Base-by-base conservation (phyloP, 2,888 invertebrate genomes). In the Caenorhabditis sulstoni region DNA sequence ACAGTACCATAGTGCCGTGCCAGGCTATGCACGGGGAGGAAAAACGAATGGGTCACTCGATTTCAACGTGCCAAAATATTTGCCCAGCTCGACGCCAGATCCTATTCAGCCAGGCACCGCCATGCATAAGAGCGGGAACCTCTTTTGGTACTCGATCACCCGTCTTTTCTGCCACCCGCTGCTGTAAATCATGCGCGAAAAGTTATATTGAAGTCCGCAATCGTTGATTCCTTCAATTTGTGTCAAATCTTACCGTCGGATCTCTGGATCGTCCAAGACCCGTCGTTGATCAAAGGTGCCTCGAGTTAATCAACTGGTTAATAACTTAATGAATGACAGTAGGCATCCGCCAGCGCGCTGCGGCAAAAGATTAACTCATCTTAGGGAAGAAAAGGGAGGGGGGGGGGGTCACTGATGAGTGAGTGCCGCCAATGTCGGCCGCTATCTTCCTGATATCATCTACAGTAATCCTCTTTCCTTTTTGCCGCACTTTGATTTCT, bases 291-390 rank as follows among this genome's bases (percentile, higher is more conserved):
- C 49, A 67, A 68, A 68, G 68, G 58, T 64, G 61, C 50, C 57
- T 45, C 22, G 55, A 76, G 75, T 68, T 76, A 77, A 66, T 77
- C 77, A 77, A 77, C 77, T 70, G 71, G 78, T 78, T 78, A 78
- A 77, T 71, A 71, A 66, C 71, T 70, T 77, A 77, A 77, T 77
- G 70, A 77, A 77, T 71, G 70, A 77, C 65, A 71, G 66, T 53
- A 59, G 61, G 18, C 77, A 55, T 70, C 53, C 58, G 47, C 68
- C 68, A 50, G 55, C 62, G 62, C 77, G 68, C 76, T 41, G 70
- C 68, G 70, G 65, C 64, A 58, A 39, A 76, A 77, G 77, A 77
- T 77, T 77, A 70, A 77, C 77, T 61, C 53, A 77, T 70, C 64
- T 14, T 50, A 49, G 58, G 64, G 8, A n/a, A n/a, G n/a, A n/a